Base-by-base conservation (phyloP, 2,797 vertebrate species). In the Lacerta bilineata region DNA sequence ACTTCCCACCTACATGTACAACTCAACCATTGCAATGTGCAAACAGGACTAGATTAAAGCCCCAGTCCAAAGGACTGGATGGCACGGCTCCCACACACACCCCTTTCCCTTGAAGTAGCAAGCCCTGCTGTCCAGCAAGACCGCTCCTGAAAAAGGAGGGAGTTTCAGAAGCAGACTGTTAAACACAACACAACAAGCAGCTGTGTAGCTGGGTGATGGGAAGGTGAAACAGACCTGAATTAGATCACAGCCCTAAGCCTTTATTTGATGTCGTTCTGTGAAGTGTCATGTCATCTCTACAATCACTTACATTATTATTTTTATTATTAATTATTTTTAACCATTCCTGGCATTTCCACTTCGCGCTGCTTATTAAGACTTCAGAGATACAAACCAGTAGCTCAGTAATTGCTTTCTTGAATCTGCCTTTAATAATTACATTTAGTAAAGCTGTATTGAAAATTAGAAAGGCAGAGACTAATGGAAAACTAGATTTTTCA, bases 401-500 rank as follows among this genome's bases (percentile, higher is more conserved):
- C 94, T 97, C 95, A 97, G 98, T 99, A 99, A 99, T 99, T 99
- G 98, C 98, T 99, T 99, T 99, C 98, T 98, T 98, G 98, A 98
- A 98, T 98, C 98, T 99, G 98, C 98, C 98, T 98, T 98, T 98
- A 98, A 98, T 99, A 98, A 99, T 99, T 99, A 99, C 98, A 98
- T 98, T 97, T 98, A 98, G 97, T 97, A 98, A 96, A 97, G 97
- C 97, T 97, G 93, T 96, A 96, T 97, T 39, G 97, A 97, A 97
- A 97, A 98, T 97, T 97, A 97, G 97, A 97, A 96, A 97, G 97
- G 97, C 98, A 98, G 97, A 98, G 98, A 98, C 98, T 98, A 98
- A 99, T 99, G 98, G 98, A 99, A 99, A 99, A 99, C 98, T 98
- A 99, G 98, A 98, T 99, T 98, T 99, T 98, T 98, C 98, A 98